Base-by-base conservation (phyloP, 2,797 vertebrate genomes). In the Oceanodroma leucorhoa region DNA sequence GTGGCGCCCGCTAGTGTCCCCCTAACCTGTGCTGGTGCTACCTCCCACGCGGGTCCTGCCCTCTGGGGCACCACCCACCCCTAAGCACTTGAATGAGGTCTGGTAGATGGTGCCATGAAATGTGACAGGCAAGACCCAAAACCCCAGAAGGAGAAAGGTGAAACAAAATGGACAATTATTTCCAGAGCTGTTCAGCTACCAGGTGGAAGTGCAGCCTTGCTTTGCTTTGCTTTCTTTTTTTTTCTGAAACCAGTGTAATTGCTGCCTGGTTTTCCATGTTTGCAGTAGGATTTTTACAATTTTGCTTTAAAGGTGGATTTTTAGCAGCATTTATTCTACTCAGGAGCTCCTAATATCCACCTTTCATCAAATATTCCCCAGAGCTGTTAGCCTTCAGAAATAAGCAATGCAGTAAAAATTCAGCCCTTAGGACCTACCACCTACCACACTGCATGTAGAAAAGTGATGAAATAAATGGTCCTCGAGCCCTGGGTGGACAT, bases 1-100 rank as follows among this genome's bases (percentile, higher is more conserved):
- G 38, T 62, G 91, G 80, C 29, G 38, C 76, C 89, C 86, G 83
- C 79, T 75, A 45, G 64, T 73, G 77, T 69, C 69, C 82, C 81
- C 83, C 27, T 8, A 27, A 29, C 26, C 8, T 2, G 20, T 6
- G 55, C 82, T 36, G 41, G 2, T 43, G 64, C 41, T 21, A 1
- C 26, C 34, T 22, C 79, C 80, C 76, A 20, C 0, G 1, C 0
- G 0, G 17, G 23, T 67, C 32, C 76, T 53, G 34, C 21, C 32
- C 43, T 51, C 13, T 1, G 30, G 51, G 57, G 5, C 54, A 32
- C 32, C 62, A n/a, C 50, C 26, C 23, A 17, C 24, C 24, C 40
- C 29, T 2, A 6, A 57, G 21, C 55, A 55, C 73, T 58, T 69
- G 45, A 43, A 11, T 14, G 36, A 66, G 43, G 11, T 58, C 65